These are phyloP conservation scores for Ennomos quercinarius DNA, from an alignment of 2,888 invertebrate genomes.

Conservation along the genomic window DNA sequence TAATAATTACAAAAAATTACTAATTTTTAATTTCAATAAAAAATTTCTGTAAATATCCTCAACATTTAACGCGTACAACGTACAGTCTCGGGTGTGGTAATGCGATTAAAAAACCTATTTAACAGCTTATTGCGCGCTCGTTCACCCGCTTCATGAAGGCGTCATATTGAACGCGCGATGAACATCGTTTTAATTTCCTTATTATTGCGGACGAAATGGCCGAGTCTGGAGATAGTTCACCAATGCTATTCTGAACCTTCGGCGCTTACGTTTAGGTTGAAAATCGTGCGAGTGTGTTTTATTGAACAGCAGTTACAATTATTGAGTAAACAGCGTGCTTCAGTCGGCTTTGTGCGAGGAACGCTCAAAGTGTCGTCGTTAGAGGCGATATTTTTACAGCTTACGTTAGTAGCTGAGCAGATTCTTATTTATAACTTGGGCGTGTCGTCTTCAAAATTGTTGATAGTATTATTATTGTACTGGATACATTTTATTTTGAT, in stretches of 20 bases:
- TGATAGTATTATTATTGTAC: background rate
- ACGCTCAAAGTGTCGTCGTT: slow-evolving; percentile 17
- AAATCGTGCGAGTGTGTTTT: background rate
- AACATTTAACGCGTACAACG: too few relatives aligned
- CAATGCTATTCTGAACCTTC: slow-evolving; percentile 8
- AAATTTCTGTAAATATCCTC: too few relatives aligned
- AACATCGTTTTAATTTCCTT: slow-evolving; percentile 37
- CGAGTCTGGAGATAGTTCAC: background rate
- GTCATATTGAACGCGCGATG: slow-evolving; percentile 31
- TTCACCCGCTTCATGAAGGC: slow-evolving; percentile 15
- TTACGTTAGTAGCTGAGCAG: slow-evolving; percentile 1
- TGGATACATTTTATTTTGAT: too few relatives aligned
- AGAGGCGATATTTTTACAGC: slow-evolving; percentile 11
- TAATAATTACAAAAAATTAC: too few relatives aligned
- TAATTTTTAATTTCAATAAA: too few relatives aligned
- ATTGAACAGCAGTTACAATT: slow-evolving; percentile 19
- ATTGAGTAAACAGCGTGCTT: slow-evolving; percentile 24
- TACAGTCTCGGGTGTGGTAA: background rate
- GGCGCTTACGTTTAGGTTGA: background rate
- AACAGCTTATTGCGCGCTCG: slow-evolving; percentile 27
- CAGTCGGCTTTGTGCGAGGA: slow-evolving; percentile 15
- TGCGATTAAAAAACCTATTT: slow-evolving; percentile 30
- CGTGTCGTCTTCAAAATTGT: background rate
- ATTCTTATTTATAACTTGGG: background rate
- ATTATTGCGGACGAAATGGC: slow-evolving; percentile 32